Evolutionary conservation across 2,888 invertebrate genomes (phyloP).

Genomic region (Capitulum mitella): DNA sequence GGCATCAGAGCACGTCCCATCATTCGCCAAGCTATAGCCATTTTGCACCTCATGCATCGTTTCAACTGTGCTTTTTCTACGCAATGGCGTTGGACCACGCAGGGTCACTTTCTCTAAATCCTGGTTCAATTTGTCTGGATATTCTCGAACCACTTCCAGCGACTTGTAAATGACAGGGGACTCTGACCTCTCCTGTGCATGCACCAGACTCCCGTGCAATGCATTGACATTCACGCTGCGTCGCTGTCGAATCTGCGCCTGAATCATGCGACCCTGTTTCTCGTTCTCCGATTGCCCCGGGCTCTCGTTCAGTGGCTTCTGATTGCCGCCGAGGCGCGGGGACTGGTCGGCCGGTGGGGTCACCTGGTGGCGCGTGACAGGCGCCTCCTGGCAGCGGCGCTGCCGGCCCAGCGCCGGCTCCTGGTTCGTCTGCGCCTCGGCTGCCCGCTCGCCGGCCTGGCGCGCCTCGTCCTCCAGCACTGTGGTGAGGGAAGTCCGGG

Average conservation of each 20-base stretch:
- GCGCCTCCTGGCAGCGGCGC: background rate
- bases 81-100: too few species aligned
- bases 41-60: too few species aligned
- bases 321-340: constrained; percentile 60
- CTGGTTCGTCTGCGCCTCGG: background rate
- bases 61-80: too few species aligned
- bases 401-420: background rate
- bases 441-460: background rate
- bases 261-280: constrained; percentile 51
- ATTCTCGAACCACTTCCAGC: constrained; percentile 35
- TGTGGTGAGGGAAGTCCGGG: background rate
- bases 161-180: constrained; percentile 34
- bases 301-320: constrained; percentile 80
- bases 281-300: constrained; percentile 54
- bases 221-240: constrained; percentile 26
- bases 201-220: background rate
- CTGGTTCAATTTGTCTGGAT: constrained; percentile 33
- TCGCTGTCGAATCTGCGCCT: constrained; percentile 48
- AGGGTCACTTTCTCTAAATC: constrained; percentile 23
- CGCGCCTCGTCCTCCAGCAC: background rate
- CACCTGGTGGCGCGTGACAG: background rate
- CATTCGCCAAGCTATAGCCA: too few species aligned
- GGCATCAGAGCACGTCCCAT: too few species aligned
- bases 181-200: too few species aligned
- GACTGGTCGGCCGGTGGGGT: background rate